Base-by-base conservation (phyloP, 2,888 invertebrate species). In the Drosophila conformis region DNA sequence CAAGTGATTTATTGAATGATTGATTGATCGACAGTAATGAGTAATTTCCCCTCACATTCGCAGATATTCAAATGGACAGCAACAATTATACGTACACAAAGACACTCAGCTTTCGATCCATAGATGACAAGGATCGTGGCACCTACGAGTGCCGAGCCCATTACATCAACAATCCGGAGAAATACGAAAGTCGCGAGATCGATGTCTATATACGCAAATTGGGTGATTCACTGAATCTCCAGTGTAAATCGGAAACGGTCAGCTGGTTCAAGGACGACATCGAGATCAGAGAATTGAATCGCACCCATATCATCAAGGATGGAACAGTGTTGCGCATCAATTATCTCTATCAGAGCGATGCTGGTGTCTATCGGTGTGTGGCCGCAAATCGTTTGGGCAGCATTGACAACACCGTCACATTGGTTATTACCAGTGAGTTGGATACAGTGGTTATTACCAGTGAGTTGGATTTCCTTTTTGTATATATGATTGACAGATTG, bases 211-310 rank as follows among this genome's bases (percentile, higher is more conserved):
- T 94, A 38, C 83, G 90, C 15, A 92, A 92, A 64, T 74, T 93
- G 25, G 92, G 93, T 5, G 91, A 93, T 61, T 80, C 89, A 0
- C 59, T 93, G 31, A 87, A 85, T 35, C 79, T 94, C 15, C 83
- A 93, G 56, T 93, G 96, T 27, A 92, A 91, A 38, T 96, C 96
- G 73, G 91, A 92, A 0, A 91, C 76, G 1, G 94, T 97, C 1
- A 92, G 91, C 0, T 97, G 97, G 97, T 95, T 93, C 77, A 96
- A 96, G 94, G 97, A 93, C 52, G 91, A 90, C 25, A 76, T 80
- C 1, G 36, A 27, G 92, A 13, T 78, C 68, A 25, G 82, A 85
- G 25, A 96, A 46, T 46, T 94, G 90, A 89, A 84, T 36, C 83
- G 77, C 51, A 76, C 83, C 1, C 74, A 80, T 21, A 82, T 92